Conservation (phyloP, 2,113 vertebrate species). For the Shinisaurus crocodilurus region DNA sequence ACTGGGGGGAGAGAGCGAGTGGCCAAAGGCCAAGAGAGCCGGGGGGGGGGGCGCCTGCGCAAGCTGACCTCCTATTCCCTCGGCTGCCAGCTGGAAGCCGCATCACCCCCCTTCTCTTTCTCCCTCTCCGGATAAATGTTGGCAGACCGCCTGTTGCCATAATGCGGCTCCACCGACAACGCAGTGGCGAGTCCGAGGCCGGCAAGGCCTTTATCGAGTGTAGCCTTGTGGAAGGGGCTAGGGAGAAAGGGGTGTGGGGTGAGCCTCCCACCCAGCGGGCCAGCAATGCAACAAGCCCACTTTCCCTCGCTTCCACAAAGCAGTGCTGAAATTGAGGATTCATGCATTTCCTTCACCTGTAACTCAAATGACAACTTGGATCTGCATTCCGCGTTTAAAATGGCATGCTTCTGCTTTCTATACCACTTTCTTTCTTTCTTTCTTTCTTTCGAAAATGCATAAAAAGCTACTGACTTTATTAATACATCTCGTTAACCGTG, state of each 20-base stretch:
- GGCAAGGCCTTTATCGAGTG: accelerated
- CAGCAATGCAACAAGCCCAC: accelerated
- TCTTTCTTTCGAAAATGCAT: not conserved
- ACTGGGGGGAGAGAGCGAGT: conserved; percentile 25
- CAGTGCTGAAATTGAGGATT: not conserved
- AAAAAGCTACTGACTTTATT: not conserved
- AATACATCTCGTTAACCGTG: not conserved
- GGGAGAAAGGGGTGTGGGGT: accelerated
- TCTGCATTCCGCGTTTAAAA: not conserved
- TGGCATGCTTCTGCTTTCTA: not conserved
- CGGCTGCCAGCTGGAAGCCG: not conserved
- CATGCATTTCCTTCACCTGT: not conserved
- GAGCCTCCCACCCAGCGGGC: accelerated
- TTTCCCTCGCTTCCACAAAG: not conserved
- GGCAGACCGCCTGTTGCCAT: not conserved
- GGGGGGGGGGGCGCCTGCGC: accelerated
- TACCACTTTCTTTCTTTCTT: no score
- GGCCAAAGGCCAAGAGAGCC: not conserved
- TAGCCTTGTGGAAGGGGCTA: accelerated
- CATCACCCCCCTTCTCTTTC: accelerated
- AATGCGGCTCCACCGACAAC: accelerated
- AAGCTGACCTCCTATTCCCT: accelerated
- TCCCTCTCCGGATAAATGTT: not conserved
- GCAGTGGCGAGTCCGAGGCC: not conserved
- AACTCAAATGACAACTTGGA: not conserved